These are phyloP conservation scores for Zootoca vivipara DNA, from an alignment of 2,113 vertebrate genomes.

Conservation along the genomic window DNA sequence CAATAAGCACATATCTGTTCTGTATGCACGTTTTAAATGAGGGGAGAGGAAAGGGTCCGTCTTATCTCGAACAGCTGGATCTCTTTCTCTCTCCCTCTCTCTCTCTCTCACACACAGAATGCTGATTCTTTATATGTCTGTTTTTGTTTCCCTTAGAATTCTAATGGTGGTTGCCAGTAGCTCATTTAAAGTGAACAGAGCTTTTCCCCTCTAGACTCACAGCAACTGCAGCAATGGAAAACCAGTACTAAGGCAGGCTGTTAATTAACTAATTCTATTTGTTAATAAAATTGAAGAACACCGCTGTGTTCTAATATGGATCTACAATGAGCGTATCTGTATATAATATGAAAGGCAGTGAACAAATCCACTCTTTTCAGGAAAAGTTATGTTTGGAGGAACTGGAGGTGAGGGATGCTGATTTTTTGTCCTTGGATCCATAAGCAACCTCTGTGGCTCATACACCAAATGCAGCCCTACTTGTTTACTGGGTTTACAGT, in stretches of 20 bases:
- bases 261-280: neutral
- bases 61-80: neutral
- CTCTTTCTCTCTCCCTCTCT: neutral
- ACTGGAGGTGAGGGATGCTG: no score
- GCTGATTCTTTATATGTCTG: neutral
- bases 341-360: neutral
- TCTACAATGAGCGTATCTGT: neutral
- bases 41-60: neutral
- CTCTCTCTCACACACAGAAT: neutral
- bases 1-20: neutral
- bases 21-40: neutral
- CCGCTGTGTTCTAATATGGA: neutral
- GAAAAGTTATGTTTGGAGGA: neutral
- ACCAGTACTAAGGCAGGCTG: neutral
- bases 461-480: no score
- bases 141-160: neutral
- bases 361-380: neutral
- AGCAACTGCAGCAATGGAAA: neutral
- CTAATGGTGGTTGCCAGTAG: neutral
- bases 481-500: no score
- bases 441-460: no score
- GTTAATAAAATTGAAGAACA: neutral
- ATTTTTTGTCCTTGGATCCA: no score
- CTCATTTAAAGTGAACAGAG: neutral
- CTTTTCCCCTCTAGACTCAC: neutral